phyloP scores from a whole-genome alignment of 2,888 invertebrate genomes.

The Oconnorella tubifera region DNA sequence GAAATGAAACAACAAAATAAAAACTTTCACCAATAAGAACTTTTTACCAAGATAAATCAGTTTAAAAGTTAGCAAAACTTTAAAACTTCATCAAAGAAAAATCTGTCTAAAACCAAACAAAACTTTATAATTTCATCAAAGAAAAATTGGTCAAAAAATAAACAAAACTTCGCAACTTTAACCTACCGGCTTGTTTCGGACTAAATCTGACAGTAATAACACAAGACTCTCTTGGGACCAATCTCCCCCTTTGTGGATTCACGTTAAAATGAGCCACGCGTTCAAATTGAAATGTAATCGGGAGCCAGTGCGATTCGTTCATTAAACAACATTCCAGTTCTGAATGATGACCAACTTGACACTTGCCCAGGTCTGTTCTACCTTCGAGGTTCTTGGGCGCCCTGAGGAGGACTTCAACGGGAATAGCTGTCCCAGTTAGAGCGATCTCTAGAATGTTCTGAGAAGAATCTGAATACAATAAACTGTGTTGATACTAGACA shows the following conservation, averaged over 20 bases:
- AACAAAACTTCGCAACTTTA: too few species aligned
- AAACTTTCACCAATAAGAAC: too few species aligned
- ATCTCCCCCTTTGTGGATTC: constrained; percentile 48
- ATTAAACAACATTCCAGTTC: constrained; percentile 47
- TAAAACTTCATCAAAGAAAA: too few species aligned
- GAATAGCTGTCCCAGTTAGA: constrained; percentile 55
- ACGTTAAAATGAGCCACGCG: constrained; percentile 53
- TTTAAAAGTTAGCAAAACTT: too few species aligned
- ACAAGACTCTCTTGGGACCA: constrained; percentile 46
- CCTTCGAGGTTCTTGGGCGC: constrained; percentile 41
- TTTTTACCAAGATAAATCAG: too few species aligned
- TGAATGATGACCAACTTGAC: constrained; percentile 49
- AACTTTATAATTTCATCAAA: too few species aligned
- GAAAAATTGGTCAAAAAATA: too few species aligned
- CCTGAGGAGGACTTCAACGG: constrained; percentile 47
- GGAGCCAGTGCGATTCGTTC: constrained; percentile 48
- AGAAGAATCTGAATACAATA: neutral
- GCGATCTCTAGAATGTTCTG: constrained; percentile 45
- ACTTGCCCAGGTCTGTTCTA: constrained; percentile 47
- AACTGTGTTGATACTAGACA: neutral
- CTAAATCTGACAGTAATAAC: constrained; percentile 53
- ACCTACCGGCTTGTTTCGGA: constrained; percentile 56
- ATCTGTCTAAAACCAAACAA: too few species aligned
- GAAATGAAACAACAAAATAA: too few species aligned
- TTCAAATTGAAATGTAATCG: constrained; percentile 50